A percentile compares a stretch with the other conserved stretches of the same genome.
These are phyloP conservation scores for Zeus faber DNA, from an alignment of 2,113 vertebrate species.

Conservation along the genomic window DNA sequence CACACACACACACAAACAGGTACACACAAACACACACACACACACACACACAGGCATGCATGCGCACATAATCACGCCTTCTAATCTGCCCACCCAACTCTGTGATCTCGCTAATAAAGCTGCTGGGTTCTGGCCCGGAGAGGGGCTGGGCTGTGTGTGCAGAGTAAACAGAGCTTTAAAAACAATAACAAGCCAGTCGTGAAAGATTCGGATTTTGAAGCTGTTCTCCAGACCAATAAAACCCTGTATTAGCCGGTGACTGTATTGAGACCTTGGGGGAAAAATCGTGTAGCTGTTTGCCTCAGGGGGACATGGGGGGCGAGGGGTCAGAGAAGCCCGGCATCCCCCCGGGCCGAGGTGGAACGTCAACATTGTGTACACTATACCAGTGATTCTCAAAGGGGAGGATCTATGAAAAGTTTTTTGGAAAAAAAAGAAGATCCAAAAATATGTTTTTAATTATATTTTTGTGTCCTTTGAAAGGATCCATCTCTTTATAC, in stretches of 20 bases:
- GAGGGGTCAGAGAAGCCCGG: slow-evolving; percentile 10
- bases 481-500: too few species aligned
- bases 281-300: slow-evolving; percentile 36
- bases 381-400: too few species aligned
- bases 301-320: slow-evolving; percentile 8
- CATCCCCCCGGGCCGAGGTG: not conserved
- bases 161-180: slow-evolving; percentile 64
- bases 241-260: slow-evolving; percentile 35
- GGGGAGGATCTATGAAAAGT: too few species aligned
- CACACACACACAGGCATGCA: not conserved
- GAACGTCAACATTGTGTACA: too few species aligned
- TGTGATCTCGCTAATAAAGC: slow-evolving; percentile 55
- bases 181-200: slow-evolving; percentile 55
- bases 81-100: slow-evolving; percentile 54
- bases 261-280: slow-evolving; percentile 33
- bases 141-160: slow-evolving; percentile 25
- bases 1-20: not conserved
- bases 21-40: not conserved
- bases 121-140: slow-evolving; percentile 52
- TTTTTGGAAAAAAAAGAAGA: too few species aligned
- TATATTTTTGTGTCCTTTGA: too few species aligned
- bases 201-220: slow-evolving; percentile 35
- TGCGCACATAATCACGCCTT: slow-evolving; percentile 21
- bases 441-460: too few species aligned
- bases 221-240: slow-evolving; percentile 39